A percentile compares a stretch with the other conserved stretches of the same genome.
These are phyloP conservation scores for Neodiprion virginianus DNA, from an alignment of 1,140 invertebrate genomes.

Conservation along the genomic window DNA sequence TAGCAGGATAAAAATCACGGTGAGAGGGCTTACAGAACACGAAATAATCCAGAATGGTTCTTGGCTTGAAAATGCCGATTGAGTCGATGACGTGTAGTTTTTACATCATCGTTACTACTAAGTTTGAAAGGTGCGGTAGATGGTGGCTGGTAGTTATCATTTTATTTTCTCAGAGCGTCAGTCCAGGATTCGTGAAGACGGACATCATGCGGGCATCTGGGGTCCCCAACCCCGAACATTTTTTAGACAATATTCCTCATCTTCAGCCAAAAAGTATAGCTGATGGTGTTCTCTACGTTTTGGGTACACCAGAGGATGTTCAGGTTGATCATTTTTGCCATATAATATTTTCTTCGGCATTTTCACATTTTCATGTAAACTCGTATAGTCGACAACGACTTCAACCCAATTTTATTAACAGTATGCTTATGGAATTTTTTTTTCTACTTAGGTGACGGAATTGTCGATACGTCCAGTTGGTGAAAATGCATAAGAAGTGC, in stretches of 20 bases:
- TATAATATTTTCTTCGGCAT: no score
- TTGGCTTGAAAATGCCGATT: no score
- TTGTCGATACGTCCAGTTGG: conserved; percentile 40
- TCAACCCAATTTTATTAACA: no score
- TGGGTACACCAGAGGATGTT: conserved; percentile 67
- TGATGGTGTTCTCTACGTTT: conserved; percentile 66
- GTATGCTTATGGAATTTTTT: background rate
- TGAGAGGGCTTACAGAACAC: conserved; percentile 30
- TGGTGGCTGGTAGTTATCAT: no score
- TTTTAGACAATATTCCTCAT: conserved; percentile 40
- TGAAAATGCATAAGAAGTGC: background rate
- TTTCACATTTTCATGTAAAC: no score
- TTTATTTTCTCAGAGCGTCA: conserved; percentile 52
- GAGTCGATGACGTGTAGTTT: no score
- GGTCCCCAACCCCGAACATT: conserved; percentile 34
- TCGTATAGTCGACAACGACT: no score
- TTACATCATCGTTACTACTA: no score
- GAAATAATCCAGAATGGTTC: no score
- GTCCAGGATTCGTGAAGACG: background rate
- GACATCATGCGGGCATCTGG: conserved; percentile 29
- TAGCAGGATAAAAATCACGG: conserved; percentile 48
- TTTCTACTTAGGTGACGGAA: background rate
- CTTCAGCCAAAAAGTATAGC: conserved; percentile 62
- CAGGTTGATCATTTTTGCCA: conserved; percentile 60
- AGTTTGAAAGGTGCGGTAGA: no score